Conservation (phyloP, 35 echinoderm and acorn worm species). For the Ophiothrix spiculata region DNA sequence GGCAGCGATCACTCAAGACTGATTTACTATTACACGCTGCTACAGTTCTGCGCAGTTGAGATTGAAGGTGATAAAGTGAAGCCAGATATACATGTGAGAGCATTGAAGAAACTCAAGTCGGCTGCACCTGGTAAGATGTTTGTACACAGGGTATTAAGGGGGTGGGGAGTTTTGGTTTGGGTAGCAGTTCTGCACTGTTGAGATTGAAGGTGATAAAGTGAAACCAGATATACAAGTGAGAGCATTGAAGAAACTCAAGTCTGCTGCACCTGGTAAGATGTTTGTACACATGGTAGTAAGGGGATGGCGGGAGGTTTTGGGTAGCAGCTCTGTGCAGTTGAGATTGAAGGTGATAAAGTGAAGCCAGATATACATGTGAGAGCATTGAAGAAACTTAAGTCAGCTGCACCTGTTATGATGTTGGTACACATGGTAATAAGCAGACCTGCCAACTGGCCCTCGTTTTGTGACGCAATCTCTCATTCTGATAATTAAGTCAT, state of each 20-base stretch:
- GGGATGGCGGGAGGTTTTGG: too few species aligned
- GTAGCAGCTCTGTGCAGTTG: slow-evolving; percentile 49
- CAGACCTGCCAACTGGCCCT: too few species aligned
- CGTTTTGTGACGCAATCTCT: background rate
- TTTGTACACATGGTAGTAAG: background rate
- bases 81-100: slow-evolving; percentile 81
- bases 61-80: slow-evolving; percentile 36
- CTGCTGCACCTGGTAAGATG: slow-evolving; percentile 63
- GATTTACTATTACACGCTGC: slow-evolving; percentile 82
- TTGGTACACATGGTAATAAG: too few species aligned
- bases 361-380: slow-evolving; percentile 83
- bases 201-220: slow-evolving; percentile 34
- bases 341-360: slow-evolving; percentile 38
- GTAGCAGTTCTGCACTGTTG: slow-evolving; percentile 43
- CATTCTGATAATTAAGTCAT: too few species aligned
- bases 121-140: slow-evolving; percentile 75
- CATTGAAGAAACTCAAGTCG: slow-evolving; percentile 82
- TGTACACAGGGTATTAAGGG: slow-evolving; percentile 32
- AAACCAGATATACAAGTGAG: slow-evolving; percentile 78
- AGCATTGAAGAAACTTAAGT: slow-evolving; percentile 80
- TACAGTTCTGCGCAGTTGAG: slow-evolving; percentile 60
- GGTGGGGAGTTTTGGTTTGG: too few species aligned
- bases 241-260: slow-evolving; percentile 77
- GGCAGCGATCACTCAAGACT: slow-evolving; percentile 85
- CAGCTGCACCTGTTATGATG: slow-evolving; percentile 65